Evolutionary conservation across 2,113 vertebrate genomes (phyloP).

Genomic region (Gavialis gangeticus): DNA sequence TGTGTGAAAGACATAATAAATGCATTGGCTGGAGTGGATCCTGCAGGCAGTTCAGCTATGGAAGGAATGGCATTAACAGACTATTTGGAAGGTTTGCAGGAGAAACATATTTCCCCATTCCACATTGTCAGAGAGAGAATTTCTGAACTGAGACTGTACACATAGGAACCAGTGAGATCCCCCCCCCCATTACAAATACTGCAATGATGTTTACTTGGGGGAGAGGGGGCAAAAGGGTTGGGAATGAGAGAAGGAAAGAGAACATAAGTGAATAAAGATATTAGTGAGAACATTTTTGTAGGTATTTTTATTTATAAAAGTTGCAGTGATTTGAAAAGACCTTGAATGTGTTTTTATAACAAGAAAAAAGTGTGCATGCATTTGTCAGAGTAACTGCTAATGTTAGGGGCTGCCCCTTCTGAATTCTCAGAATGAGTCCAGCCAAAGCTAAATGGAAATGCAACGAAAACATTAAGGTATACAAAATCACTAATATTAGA

Average conservation of each 20-base stretch:
- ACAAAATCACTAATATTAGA: neutral
- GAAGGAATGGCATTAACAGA: neutral
- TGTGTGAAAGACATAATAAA: too few species aligned
- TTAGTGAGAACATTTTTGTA: neutral
- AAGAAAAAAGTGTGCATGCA: neutral
- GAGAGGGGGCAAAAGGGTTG: too few species aligned
- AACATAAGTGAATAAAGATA: neutral
- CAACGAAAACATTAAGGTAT: neutral
- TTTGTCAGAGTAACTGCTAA: neutral
- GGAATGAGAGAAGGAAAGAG: neutral
- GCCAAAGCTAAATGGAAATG: neutral
- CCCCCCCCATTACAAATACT: neutral
- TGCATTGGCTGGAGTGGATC: neutral
- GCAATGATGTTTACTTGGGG: too few species aligned
- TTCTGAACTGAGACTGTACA: neutral
- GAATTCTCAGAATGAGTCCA: neutral
- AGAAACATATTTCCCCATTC: neutral
- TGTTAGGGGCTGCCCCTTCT: neutral
- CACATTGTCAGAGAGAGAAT: neutral
- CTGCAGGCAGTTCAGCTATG: neutral
- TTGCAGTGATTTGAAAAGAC: neutral
- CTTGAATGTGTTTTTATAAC: neutral
- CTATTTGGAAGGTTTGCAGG: too few species aligned
- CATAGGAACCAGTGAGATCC: neutral
- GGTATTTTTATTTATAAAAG: neutral